Conservation (phyloP, 1,140 invertebrate species). For the Drepana arcuata region DNA sequence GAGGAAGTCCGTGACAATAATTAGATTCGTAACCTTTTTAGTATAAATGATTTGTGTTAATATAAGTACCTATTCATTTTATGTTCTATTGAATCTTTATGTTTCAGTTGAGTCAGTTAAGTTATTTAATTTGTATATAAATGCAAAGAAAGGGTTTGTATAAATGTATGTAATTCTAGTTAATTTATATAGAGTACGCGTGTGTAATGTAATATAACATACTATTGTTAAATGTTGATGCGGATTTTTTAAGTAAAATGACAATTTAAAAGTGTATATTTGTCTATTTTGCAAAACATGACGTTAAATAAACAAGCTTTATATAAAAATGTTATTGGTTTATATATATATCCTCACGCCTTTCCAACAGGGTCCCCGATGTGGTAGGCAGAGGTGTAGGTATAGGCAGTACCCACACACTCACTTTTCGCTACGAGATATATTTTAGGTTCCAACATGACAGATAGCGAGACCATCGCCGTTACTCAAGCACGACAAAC, state of each 20-base stretch:
- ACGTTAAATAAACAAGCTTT: conserved; percentile 70
- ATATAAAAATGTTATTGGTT: conserved; percentile 30
- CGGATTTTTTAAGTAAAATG: conserved; percentile 57
- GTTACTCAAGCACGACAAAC: too few relatives aligned
- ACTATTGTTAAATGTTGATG: conserved; percentile 64
- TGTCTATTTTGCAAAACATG: conserved; percentile 70
- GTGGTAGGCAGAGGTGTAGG: too few relatives aligned
- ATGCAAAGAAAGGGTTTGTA: conserved; percentile 8
- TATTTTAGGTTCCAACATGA: too few relatives aligned
- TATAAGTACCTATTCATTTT: too few relatives aligned
- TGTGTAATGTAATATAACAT: conserved; percentile 44
- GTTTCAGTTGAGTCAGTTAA: too few relatives aligned
- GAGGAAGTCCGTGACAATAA: conserved; percentile 51
- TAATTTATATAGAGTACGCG: conserved; percentile 24
- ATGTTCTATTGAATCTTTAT: conserved; percentile 11
- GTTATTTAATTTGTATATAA: too few relatives aligned
- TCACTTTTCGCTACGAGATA: too few relatives aligned
- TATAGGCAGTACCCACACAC: too few relatives aligned
- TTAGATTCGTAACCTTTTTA: conserved; percentile 50
- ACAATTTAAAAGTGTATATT: conserved; percentile 63
- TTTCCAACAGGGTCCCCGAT: too few relatives aligned
- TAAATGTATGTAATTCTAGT: conserved; percentile 21
- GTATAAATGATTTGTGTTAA: neutral
- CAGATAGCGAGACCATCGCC: too few relatives aligned
- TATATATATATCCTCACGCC: neutral